Evolutionary conservation across 1,140 invertebrate genomes (phyloP), one percentile per base, ranked within the genome.

Genomic region (Orchestia grillus): DNA sequence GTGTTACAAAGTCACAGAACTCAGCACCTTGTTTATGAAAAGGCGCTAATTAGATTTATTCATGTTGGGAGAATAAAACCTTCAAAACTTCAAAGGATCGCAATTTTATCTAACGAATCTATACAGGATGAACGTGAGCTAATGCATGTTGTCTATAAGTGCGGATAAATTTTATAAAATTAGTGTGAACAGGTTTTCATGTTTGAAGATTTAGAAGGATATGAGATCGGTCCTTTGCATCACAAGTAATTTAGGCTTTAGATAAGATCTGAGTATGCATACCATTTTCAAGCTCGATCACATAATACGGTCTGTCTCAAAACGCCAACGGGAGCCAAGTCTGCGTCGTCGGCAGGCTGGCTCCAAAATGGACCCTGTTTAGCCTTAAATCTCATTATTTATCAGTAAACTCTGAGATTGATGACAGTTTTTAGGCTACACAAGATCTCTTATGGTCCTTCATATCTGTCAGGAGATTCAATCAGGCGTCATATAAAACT

Each of bases 381-480:
- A 77, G 62, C 28, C 11, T 3, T 77, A 77, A 77, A 77, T 77
- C 62, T 77, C 62, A 28, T 77, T 77, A 77, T 36, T 23, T 77
- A 77, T 77, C 62, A 77, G 62, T 77, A 77, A 77, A 77, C 62
- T 36, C 11, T 77, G 62, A 77, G 62, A 77, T 77, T 77, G 62
- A 77, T 77, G 62, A 77, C 62, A 77, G 62, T 77, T 77, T 77
- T 77, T 77, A 77, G 62, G 62, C 62, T 15, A 28, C 11, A 28
- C 62, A 77, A 77, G 36, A 19, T 77, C 62, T 77, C 62, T 15
- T 77, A 77, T 19, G 62, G 62, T 77, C 62, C 62, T 77, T 77
- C 62, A 77, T 77, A 77, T 77, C 62, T 77, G 62, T 77, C 62
- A 77, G 62, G 62, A 77, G 62, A 77, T 77, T 77, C 62, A 77